A percentile compares a stretch with the other conserved stretches of the same genome.
phyloP scores from a whole-genome alignment of 2,888 invertebrate genomes.

The Synergus umbraculus region DNA sequence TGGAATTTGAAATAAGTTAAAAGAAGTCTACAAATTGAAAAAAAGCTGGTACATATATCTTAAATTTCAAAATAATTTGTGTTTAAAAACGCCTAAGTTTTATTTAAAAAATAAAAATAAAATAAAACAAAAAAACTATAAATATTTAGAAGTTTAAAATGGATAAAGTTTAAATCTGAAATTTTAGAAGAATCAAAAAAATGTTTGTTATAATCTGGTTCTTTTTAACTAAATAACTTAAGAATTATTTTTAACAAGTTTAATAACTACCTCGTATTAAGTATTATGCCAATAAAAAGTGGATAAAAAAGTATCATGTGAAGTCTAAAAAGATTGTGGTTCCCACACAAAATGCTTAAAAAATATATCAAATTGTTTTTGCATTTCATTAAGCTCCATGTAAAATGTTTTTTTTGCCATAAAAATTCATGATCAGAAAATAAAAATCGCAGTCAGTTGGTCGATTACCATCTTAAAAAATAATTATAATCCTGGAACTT shows the following conservation, averaged over 20 bases:
- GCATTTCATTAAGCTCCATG: background rate
- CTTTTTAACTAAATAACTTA: background rate
- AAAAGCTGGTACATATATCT: background rate
- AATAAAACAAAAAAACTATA: background rate
- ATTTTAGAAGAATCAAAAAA: background rate
- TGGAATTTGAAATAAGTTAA: background rate
- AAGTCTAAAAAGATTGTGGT: background rate
- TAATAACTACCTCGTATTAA: background rate
- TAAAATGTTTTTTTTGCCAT: background rate
- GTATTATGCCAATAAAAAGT: background rate
- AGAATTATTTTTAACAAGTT: background rate
- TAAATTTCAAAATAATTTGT: background rate
- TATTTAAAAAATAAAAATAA: too few species aligned
- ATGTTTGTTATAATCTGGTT: background rate
- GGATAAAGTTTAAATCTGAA: background rate
- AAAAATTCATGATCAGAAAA: background rate
- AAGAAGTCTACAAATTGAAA: background rate
- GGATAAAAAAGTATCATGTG: background rate
- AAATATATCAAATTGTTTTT: background rate
- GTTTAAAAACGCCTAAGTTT: background rate
- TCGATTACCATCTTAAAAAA: background rate
- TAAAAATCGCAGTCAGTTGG: background rate
- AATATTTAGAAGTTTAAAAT: background rate
- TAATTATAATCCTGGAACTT: constrained; percentile 9
- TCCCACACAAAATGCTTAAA: background rate